Evolutionary conservation across 2,113 vertebrate genomes (phyloP), one percentile per base, ranked within the genome.

Genomic region (Platichthys stellatus): DNA sequence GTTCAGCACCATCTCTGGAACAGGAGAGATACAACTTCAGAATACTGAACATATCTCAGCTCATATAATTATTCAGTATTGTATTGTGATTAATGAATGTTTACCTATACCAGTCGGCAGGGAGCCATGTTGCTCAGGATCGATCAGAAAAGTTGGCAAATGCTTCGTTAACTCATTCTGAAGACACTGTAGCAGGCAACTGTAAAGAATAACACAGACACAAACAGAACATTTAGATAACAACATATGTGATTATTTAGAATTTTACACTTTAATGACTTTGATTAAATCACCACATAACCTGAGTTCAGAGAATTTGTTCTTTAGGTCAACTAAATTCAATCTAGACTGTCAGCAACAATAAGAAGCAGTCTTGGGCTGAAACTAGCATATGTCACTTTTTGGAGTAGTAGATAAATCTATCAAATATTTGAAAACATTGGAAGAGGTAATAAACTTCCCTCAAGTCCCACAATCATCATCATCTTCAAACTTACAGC

Each of bases 71-170:
- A 6, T 57, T 11, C 14, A 45, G 21, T 11, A 51, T 13, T 40
- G 28, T 5, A 3, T 53, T 17, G 18, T 31, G 18, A 63, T 7
- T 3, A 56, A 15, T 5, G 23, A 47, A 21, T 9, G 11, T 12
- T 74, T 83, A 97, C 97, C 96, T 92, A 97, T 97, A 85, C 96
- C 97, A 47, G 95, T 93, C 26, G 96, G 95, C 35, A 97, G 95
- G 26, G 91, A 80, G 67, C 94, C 94, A 21, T 94, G 94, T 84
- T 96, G 95, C 59, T 98, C 96, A 9, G 96, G 96, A 82, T 97
- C 96, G 62, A 96, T 95, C 86, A 98, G 88, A 85, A 99, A 98
- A 0, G 94, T 95, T 17, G 97, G 95, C 94, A 98, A 94, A 83
- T 96, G 96, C 72, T 95, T 98, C 59, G 91, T 94, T 35, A 98